A percentile compares a stretch with the other conserved stretches of the same genome.
Evolutionary conservation across 2,888 invertebrate genomes (phyloP).

Genomic region (Apotomis betuletana): DNA sequence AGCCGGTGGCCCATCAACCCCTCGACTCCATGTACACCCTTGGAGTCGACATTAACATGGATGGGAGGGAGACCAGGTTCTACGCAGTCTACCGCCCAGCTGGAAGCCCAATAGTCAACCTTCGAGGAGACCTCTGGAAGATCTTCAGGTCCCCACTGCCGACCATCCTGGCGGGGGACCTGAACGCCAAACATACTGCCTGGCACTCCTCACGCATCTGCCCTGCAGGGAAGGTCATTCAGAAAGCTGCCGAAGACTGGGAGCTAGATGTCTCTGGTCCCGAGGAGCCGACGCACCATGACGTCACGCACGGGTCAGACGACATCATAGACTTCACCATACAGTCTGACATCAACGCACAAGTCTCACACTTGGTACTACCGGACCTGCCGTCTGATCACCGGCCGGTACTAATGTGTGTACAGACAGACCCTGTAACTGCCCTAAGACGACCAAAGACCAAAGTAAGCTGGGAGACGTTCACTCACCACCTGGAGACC

Average conservation of each 20-base stretch:
- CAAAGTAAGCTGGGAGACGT: constrained; percentile 31
- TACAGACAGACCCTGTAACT: no score
- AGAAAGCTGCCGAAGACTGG: neutral
- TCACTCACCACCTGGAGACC: neutral
- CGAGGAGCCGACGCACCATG: neutral
- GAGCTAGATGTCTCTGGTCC: neutral
- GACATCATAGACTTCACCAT: neutral
- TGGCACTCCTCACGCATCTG: neutral
- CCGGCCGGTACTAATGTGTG: no score
- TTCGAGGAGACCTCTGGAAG: no score
- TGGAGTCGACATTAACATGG: constrained; percentile 5
- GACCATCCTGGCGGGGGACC: neutral
- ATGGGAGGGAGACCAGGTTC: neutral
- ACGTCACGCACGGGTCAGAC: neutral
- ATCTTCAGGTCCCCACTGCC: neutral
- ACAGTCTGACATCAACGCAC: neutral
- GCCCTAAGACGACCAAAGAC: neutral
- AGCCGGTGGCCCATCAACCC: constrained; percentile 21
- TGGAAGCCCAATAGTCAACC: no score
- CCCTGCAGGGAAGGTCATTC: neutral
- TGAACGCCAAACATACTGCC: neutral
- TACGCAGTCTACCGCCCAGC: constrained; percentile 23
- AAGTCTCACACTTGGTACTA: neutral
- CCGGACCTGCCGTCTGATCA: no score
- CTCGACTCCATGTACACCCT: neutral